Conservation (phyloP, 1,140 invertebrate genomes). For the Bombus consobrinus region DNA sequence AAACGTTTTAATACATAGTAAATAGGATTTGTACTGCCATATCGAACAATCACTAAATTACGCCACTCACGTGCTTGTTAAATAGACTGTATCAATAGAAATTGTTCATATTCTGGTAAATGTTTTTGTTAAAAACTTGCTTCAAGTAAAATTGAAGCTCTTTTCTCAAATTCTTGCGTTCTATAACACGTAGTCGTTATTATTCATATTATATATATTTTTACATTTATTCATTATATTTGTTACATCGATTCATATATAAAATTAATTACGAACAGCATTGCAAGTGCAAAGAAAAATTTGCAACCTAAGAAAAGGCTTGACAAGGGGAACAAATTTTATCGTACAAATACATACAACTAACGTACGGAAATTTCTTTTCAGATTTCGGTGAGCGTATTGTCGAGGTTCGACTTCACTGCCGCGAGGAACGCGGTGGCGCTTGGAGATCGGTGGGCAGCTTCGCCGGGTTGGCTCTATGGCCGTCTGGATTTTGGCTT, state of each 20-base stretch:
- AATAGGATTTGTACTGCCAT: background rate
- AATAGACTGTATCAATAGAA: background rate
- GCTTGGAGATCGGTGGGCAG: constrained; percentile 42
- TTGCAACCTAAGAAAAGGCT: too few species aligned
- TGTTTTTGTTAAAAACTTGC: background rate
- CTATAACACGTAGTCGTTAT: background rate
- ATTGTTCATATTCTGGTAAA: background rate
- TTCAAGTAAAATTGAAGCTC: background rate
- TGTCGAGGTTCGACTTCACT: constrained; percentile 68
- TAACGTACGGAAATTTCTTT: background rate
- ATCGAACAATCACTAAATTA: background rate
- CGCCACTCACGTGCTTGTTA: background rate
- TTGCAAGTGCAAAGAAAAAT: too few species aligned
- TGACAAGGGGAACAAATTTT: too few species aligned
- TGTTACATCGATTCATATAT: too few species aligned
- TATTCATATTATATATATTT: too few species aligned
- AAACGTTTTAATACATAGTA: background rate
- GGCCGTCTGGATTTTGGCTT: constrained; percentile 63
- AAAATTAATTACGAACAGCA: too few species aligned
- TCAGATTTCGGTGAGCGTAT: constrained; percentile 63
- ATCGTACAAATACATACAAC: too few species aligned
- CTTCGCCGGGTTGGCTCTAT: constrained; percentile 57
- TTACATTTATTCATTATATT: too few species aligned
- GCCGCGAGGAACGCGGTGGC: constrained; percentile 59
- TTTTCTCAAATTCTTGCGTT: background rate